Percentiles rank a stretch among this genome's conserved stretches.
phyloP scores from a whole-genome alignment of 2,113 vertebrate species.

The Baryphthengus martii region DNA sequence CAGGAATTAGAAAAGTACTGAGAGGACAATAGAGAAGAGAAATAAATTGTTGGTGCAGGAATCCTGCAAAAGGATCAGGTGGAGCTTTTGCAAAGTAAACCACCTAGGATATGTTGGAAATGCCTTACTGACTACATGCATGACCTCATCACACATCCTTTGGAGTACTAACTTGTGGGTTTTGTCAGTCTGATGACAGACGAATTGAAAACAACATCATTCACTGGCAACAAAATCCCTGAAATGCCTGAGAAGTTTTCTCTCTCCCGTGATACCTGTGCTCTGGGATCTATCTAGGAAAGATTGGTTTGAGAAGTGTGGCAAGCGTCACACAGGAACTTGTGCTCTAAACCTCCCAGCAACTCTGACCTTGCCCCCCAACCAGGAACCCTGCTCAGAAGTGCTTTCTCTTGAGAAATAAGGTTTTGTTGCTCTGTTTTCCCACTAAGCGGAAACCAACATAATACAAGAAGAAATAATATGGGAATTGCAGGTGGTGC shows the following conservation, averaged over 20 bases:
- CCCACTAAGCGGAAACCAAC: neutral
- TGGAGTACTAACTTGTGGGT: neutral
- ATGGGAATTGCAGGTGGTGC: neutral
- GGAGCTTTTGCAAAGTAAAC: neutral
- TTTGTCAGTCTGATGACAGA: neutral
- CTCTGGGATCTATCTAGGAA: neutral
- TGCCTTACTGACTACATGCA: neutral
- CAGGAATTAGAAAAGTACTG: neutral
- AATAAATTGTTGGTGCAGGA: neutral
- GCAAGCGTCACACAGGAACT: neutral
- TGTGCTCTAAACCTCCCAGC: neutral
- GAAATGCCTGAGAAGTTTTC: neutral
- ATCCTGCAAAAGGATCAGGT: neutral
- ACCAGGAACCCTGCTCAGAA: neutral
- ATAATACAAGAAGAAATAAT: neutral
- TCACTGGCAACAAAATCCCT: neutral
- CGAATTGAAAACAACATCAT: neutral
- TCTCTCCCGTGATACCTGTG: neutral
- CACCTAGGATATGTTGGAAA: neutral
- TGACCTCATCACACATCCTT: neutral
- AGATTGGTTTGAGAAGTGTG: neutral
- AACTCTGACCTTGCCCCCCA: neutral
- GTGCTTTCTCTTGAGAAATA: neutral
- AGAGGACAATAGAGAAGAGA: neutral
- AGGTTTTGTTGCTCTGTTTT: neutral